Evolutionary conservation across 2,888 invertebrate species (phyloP).

Genomic region (Ormyrus nitidulus): DNA sequence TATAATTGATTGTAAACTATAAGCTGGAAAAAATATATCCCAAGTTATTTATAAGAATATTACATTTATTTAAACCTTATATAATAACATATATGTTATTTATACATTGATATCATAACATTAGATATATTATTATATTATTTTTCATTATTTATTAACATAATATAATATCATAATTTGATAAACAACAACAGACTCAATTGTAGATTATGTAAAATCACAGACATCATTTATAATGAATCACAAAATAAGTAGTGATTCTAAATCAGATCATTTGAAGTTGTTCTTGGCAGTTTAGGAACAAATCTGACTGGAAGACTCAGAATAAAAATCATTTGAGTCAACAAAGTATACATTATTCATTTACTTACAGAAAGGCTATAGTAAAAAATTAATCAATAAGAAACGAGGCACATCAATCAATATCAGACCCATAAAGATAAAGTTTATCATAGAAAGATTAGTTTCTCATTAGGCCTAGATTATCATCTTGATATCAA

Average conservation of each 20-base stretch:
- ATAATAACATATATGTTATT: slow-evolving; percentile 1
- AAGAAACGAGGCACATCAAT: no score
- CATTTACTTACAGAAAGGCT: slow-evolving; percentile 7
- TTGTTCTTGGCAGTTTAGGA: slow-evolving; percentile 36
- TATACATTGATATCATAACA: background rate
- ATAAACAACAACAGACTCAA: slow-evolving; percentile 12
- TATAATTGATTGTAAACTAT: slow-evolving; percentile 23
- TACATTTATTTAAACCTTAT: slow-evolving; percentile 37
- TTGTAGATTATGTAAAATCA: slow-evolving; percentile 52
- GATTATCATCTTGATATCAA: background rate
- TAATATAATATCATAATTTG: no score
- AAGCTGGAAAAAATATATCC: slow-evolving; percentile 13
- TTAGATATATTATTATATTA: slow-evolving; percentile 4
- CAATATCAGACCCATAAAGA: background rate
- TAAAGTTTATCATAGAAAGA: slow-evolving; percentile 7
- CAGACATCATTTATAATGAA: slow-evolving; percentile 43
- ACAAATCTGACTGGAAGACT: slow-evolving; percentile 28
- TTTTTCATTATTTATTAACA: no score
- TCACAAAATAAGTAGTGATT: slow-evolving; percentile 36
- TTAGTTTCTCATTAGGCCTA: background rate
- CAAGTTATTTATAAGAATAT: slow-evolving; percentile 35
- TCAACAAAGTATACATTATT: slow-evolving; percentile 6
- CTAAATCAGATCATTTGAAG: slow-evolving; percentile 22
- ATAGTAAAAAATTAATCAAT: no score
- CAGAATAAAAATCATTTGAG: slow-evolving; percentile 35